Evolutionary conservation across 2,797 vertebrate species (phyloP).

Genomic region (Darevskia mixta): DNA sequence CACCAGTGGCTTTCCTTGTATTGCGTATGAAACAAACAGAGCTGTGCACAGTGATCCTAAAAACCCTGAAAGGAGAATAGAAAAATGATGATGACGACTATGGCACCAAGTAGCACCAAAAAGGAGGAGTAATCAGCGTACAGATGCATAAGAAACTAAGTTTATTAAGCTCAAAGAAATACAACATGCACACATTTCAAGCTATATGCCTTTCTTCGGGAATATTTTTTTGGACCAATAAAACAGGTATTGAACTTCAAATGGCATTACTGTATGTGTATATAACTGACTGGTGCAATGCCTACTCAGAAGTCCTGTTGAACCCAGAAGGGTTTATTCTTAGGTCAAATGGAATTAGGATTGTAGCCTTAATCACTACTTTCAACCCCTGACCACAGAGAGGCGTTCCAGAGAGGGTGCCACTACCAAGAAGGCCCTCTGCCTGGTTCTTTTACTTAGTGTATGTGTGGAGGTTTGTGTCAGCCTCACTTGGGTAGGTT

Average conservation of each 20-base stretch:
- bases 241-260: not conserved
- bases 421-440: too few species aligned
- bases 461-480: too few species aligned
- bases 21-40: constrained; percentile 91
- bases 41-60: constrained; percentile 94
- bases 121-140: not conserved
- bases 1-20: constrained; percentile 90
- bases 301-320: too few species aligned
- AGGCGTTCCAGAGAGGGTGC: too few species aligned
- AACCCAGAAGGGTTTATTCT: too few species aligned
- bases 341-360: too few species aligned
- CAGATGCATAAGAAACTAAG: not conserved
- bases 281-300: too few species aligned
- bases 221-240: not conserved
- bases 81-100: not conserved
- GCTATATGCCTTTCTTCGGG: not conserved
- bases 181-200: not conserved
- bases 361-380: too few species aligned
- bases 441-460: too few species aligned
- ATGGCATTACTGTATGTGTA: too few species aligned
- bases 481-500: too few species aligned
- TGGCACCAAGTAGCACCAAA: not conserved
- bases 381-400: too few species aligned
- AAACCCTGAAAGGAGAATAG: constrained; percentile 84
- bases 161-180: not conserved